A percentile compares a stretch with the other conserved stretches of the same genome.
phyloP scores from a whole-genome alignment of 2,888 invertebrate genomes.

The Patella ulyssiponensis region DNA sequence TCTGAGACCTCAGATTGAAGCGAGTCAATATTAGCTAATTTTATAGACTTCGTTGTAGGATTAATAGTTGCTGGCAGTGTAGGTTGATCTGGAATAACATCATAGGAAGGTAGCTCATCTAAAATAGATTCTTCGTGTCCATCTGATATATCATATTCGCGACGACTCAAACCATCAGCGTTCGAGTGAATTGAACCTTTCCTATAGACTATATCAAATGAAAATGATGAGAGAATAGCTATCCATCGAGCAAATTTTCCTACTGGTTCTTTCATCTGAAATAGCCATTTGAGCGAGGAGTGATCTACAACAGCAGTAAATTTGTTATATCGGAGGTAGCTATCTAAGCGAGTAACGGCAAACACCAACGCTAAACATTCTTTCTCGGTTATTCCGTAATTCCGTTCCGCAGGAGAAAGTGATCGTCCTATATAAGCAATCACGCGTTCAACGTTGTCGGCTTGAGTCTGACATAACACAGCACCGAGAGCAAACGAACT shows the following conservation, averaged over 20 bases:
- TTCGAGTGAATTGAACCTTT: neutral
- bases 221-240: neutral
- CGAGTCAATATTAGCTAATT: neutral
- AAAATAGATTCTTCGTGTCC: neutral
- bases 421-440: conserved; percentile 5
- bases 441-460: neutral
- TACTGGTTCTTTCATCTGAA: conserved; percentile 12
- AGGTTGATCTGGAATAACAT: neutral
- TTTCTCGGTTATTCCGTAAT: conserved; percentile 20
- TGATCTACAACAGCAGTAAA: conserved; percentile 16
- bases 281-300: conserved; percentile 21
- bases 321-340: conserved; percentile 11
- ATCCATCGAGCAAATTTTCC: conserved; percentile 6
- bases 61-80: neutral
- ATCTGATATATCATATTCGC: neutral
- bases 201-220: neutral
- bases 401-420: too few species aligned
- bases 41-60: neutral
- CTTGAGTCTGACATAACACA: conserved; percentile 15
- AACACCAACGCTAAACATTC: conserved; percentile 25
- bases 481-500: conserved; percentile 16
- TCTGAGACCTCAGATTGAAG: neutral
- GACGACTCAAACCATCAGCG: neutral
- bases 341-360: conserved; percentile 21
- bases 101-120: neutral